A percentile compares a stretch with the other conserved stretches of the same genome.
These are phyloP conservation scores for Pseudococcus jackbeardsleyi DNA, from an alignment of 2,888 invertebrate genomes.

Conservation along the genomic window DNA sequence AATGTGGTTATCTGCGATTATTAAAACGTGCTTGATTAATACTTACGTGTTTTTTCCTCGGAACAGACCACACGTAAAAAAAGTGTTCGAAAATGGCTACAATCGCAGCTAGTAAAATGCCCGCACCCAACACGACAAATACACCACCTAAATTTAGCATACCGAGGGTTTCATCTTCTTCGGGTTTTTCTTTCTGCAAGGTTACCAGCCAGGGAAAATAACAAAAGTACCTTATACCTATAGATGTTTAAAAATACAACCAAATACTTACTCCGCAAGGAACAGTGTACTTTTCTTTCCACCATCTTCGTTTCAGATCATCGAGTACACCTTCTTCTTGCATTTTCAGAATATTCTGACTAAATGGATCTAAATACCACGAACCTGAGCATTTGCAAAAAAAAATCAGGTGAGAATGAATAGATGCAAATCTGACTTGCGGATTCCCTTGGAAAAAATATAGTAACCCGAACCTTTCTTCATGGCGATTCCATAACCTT, in stretches of 20 bases:
- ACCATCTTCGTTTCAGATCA: conserved; percentile 88
- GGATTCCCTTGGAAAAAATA: too few species aligned
- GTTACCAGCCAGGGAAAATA: too few species aligned
- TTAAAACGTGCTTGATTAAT: too few species aligned
- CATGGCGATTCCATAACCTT: conserved; percentile 90
- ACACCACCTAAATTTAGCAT: conserved; percentile 93
- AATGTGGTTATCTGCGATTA: neutral
- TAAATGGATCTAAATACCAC: conserved; percentile 59
- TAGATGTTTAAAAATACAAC: conserved; percentile 10
- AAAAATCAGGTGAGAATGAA: too few species aligned
- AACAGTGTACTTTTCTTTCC: conserved; percentile 86
- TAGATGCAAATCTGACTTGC: neutral
- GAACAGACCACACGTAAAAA: conserved; percentile 84
- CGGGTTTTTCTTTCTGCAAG: conserved; percentile 68
- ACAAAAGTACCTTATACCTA: neutral
- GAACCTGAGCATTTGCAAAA: neutral
- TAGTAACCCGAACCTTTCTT: conserved; percentile 77
- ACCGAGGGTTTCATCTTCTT: conserved; percentile 76
- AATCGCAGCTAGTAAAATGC: conserved; percentile 79
- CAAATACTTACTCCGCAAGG: conserved; percentile 76
- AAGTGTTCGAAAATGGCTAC: conserved; percentile 88
- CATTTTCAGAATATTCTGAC: conserved; percentile 81
- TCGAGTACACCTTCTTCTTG: conserved; percentile 87
- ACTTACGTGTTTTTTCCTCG: conserved; percentile 81
- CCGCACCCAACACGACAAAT: conserved; percentile 85